Percentiles rank a stretch among this genome's conserved stretches.
These are phyloP conservation scores for Cichlasoma orientale DNA, from an alignment of 2,797 vertebrate genomes.

Conservation along the genomic window DNA sequence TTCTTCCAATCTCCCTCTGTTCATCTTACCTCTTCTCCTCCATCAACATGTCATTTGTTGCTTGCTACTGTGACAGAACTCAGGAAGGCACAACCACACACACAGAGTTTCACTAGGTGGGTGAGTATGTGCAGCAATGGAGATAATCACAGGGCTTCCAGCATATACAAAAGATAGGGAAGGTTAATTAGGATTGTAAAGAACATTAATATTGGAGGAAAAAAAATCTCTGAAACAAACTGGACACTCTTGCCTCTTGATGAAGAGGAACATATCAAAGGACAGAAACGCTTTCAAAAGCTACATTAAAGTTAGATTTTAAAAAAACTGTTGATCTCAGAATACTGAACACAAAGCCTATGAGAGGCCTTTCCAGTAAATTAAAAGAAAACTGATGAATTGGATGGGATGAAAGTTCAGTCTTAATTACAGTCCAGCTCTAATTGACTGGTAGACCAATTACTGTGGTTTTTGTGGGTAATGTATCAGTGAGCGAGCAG, in stretches of 20 bases:
- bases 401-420: constrained; percentile 56
- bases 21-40: constrained; percentile 24
- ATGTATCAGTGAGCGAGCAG: constrained; percentile 37
- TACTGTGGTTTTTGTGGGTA: constrained; percentile 59
- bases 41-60: constrained; percentile 28
- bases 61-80: constrained; percentile 33
- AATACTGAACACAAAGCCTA: constrained; percentile 30
- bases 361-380: constrained; percentile 40
- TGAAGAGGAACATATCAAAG: constrained; percentile 37
- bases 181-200: constrained; percentile 45
- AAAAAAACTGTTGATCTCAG: constrained; percentile 23
- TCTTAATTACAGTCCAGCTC: constrained; percentile 65
- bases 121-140: neutral
- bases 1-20: neutral
- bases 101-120: neutral
- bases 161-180: constrained; percentile 1
- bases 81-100: neutral
- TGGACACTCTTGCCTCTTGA: constrained; percentile 6
- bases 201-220: constrained; percentile 22
- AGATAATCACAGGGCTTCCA: constrained; percentile 30
- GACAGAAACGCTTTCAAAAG: constrained; percentile 16
- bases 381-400: constrained; percentile 60
- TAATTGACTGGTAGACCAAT: constrained; percentile 70
- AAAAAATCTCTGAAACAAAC: constrained; percentile 4
- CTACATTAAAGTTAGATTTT: constrained; percentile 49